Conservation (phyloP, 2,797 vertebrate genomes). For the Chelon auratus region DNA sequence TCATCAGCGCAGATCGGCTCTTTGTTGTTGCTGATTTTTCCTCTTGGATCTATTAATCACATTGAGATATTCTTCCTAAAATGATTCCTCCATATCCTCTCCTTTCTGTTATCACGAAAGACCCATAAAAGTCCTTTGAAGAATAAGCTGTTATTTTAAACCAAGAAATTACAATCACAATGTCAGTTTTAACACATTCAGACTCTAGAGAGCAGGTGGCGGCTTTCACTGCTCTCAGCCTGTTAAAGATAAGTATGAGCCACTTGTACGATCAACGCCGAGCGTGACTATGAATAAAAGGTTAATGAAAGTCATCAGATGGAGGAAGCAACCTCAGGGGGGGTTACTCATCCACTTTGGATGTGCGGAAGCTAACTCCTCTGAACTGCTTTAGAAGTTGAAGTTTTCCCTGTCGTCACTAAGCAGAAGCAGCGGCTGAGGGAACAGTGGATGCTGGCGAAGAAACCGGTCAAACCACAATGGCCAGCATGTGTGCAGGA, state of each 20-base stretch:
- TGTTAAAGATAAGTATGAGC: conserved; percentile 29
- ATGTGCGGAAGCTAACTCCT: conserved; percentile 5
- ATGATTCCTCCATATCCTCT: conserved; percentile 3
- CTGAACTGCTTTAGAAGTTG: conserved; percentile 5
- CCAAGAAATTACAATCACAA: neutral
- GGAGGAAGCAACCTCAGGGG: conserved; percentile 24
- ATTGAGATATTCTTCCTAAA: conserved; percentile 10
- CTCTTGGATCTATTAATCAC: conserved; percentile 8
- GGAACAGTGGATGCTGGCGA: conserved; percentile 11
- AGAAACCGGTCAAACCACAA: conserved; percentile 14
- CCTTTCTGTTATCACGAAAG: neutral
- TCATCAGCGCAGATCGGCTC: neutral
- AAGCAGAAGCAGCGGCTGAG: conserved; percentile 18
- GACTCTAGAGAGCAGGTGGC: conserved; percentile 35
- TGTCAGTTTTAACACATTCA: conserved; percentile 3
- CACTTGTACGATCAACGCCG: conserved; percentile 31
- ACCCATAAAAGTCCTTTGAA: neutral
- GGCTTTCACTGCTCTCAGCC: conserved; percentile 35
- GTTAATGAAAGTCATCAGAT: conserved; percentile 29
- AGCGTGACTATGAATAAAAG: conserved; percentile 49
- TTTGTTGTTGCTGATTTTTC: conserved; percentile 2
- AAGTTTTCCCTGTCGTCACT: conserved; percentile 15
- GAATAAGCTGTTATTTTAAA: neutral
- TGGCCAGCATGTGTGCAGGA: conserved; percentile 33
- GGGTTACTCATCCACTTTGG: conserved; percentile 21